These are phyloP conservation scores for Halcyon malimbica DNA, from an alignment of 2,113 vertebrate genomes.

Conservation along the genomic window DNA sequence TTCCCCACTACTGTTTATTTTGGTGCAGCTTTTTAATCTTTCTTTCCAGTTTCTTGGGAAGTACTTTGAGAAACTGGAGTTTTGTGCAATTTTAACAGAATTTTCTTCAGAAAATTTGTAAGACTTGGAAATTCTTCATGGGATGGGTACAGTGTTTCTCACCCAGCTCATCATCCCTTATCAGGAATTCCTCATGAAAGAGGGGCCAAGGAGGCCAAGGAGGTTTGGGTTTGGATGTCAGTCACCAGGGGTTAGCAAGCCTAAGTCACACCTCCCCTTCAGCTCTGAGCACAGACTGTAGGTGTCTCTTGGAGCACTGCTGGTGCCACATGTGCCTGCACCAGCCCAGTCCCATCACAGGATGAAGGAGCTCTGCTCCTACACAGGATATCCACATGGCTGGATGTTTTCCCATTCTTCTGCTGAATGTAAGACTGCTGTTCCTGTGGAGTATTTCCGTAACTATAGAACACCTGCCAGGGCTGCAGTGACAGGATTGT, in stretches of 20 bases:
- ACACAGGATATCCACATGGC: neutral
- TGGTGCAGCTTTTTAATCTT: neutral
- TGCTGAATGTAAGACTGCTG: neutral
- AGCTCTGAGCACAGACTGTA: neutral
- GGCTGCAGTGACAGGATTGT: neutral
- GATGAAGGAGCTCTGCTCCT: neutral
- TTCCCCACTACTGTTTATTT: neutral
- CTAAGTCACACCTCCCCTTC: neutral
- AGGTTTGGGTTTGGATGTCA: neutral
- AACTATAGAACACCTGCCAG: neutral
- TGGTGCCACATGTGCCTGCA: neutral
- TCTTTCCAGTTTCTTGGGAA: neutral
- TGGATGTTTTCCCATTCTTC: neutral
- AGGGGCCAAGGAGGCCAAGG: neutral
- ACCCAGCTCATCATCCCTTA: neutral
- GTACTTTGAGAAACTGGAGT: neutral
- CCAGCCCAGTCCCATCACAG: neutral
- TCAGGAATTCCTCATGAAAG: neutral
- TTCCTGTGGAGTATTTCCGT: neutral
- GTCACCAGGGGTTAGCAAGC: neutral
- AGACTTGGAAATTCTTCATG: neutral
- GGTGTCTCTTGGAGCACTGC: neutral
- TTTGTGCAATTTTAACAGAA: neutral
- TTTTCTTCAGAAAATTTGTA: neutral
- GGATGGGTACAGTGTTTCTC: neutral